Evolutionary conservation across 2,888 invertebrate species (phyloP).

Genomic region (Dione juno): DNA sequence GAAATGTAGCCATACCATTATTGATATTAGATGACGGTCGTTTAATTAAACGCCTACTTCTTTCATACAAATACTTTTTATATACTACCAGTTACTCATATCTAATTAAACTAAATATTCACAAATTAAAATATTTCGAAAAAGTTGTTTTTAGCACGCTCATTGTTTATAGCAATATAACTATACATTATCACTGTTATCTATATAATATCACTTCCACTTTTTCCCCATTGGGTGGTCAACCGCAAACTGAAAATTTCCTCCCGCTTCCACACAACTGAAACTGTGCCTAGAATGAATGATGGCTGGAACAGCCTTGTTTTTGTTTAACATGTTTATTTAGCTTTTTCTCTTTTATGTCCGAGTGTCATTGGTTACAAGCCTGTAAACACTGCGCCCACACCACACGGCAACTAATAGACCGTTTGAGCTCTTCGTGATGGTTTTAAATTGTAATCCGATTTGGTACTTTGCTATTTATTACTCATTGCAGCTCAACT

Average conservation of each 20-base stretch:
- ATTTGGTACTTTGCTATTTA: constrained; percentile 15
- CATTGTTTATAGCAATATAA: background rate
- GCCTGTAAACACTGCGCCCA: constrained; percentile 30
- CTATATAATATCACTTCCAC: constrained; percentile 30
- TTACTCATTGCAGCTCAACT: constrained; percentile 3
- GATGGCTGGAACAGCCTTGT: constrained; percentile 38
- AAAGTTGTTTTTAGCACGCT: background rate
- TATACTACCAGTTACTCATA: background rate
- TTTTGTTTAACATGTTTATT: constrained; percentile 37
- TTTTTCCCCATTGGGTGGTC: constrained; percentile 32
- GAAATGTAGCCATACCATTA: background rate
- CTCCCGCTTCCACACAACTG: constrained; percentile 26
- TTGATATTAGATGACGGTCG: background rate
- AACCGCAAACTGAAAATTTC: constrained; percentile 34
- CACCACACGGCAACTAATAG: constrained; percentile 24
- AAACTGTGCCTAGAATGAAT: constrained; percentile 37
- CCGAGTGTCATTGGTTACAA: constrained; percentile 36
- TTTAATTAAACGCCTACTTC: background rate
- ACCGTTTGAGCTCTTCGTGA: constrained; percentile 24
- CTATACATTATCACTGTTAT: constrained; percentile 16
- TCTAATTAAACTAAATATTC: background rate
- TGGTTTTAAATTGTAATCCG: constrained; percentile 23
- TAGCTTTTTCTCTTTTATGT: constrained; percentile 41
- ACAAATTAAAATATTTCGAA: background rate
- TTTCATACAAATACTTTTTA: background rate